A percentile compares a stretch with the other conserved stretches of the same genome.
Evolutionary conservation across 2,888 invertebrate species (phyloP).

Genomic region (Balanococcus diminutus): DNA sequence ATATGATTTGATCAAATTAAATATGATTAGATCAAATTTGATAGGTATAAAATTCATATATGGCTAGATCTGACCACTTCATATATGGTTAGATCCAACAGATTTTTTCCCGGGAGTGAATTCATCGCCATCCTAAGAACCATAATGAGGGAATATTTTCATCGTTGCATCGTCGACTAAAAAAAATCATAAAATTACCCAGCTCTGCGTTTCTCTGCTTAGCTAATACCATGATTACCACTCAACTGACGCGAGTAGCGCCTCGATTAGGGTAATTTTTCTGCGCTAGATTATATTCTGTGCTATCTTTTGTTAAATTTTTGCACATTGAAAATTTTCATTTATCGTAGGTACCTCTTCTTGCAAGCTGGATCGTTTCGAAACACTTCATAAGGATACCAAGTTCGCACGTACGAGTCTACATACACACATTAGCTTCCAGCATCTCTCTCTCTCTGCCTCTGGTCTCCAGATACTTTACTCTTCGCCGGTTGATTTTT

Average conservation of each 20-base stretch:
- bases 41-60: no score
- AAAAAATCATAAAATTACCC: not conserved
- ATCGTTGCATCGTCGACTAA: not conserved
- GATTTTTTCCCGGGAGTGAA: no score
- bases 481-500: not conserved
- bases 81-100: no score
- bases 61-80: no score
- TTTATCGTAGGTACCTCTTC: not conserved
- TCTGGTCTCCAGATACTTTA: not conserved
- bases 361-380: not conserved
- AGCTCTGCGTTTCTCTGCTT: not conserved
- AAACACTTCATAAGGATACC: not conserved
- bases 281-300: not conserved
- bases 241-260: not conserved
- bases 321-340: not conserved
- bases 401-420: not conserved
- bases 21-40: no score
- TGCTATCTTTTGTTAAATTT: not conserved
- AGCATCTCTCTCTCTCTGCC: not conserved
- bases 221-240: not conserved
- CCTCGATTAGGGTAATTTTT: not conserved
- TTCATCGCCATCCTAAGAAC: not conserved
- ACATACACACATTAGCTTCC: not conserved
- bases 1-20: no score
- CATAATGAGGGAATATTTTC: not conserved